Base-by-base conservation (phyloP, 1,140 invertebrate species). In the Drosophila subpulchrella region DNA sequence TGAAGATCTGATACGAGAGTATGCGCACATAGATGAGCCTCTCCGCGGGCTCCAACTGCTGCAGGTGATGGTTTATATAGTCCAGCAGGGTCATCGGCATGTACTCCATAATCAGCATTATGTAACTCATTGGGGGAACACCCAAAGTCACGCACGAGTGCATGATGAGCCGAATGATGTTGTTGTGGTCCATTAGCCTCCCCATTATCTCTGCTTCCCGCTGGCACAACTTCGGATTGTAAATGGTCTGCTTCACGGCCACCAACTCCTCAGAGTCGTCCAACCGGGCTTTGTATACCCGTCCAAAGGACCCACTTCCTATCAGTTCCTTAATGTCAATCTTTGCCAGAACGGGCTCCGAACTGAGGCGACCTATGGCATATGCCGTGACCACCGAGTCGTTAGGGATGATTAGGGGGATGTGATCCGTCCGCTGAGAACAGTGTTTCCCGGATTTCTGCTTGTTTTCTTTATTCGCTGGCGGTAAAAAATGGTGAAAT, bases 1-100 rank as follows among this genome's bases (percentile, higher is more conserved):
- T 96, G 94, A 99, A 99, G 93, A 99, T 95, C 94, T 99, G 98
- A 94, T 99, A 99, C 97, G 81, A 62, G 0, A 84, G 44, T 8
- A 84, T 65, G 39, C 81, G 72, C 7, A 77, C 59, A 44, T 85
- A 62, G 30, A 73, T 20, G 4, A 48, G 0, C 0, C 0, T n/a
- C 0, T 53, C 36, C n/a, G 54, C 6, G 2, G 30, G 10, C 6
- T 27, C 15, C 3, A 24, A 15, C 4, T 50, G 34, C 6, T 41
- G 11, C 0, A 12, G 12, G 13, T 53, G 20, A 4, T 34, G 15
- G 7, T 27, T 53, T 0, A 83, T 58, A 15, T 63, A 80, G 8
- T 67, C 50, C 12, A 24, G 12, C 36, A 84, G 36, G 1, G 55
- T 61, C 81, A 85, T 85, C 0, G 81, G 81, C 73, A 84, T 77